Conservation (phyloP, 2,113 vertebrate genomes). For the Struthidea cinerea region DNA sequence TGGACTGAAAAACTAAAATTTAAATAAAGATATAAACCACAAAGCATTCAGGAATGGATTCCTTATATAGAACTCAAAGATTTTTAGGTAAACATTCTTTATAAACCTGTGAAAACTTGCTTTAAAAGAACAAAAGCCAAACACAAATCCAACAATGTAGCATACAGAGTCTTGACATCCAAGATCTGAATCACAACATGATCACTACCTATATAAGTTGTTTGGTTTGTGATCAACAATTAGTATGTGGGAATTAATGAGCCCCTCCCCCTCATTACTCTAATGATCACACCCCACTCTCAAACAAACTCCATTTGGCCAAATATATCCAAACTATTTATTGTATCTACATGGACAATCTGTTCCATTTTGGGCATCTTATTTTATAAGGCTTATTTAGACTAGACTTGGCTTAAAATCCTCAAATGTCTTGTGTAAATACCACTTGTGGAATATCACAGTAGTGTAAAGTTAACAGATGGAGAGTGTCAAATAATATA, state of each 20-base stretch:
- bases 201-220: not conserved
- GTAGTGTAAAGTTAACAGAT: slow-evolving; percentile 2
- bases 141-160: not conserved
- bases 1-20: not conserved
- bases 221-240: not conserved
- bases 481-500: not conserved
- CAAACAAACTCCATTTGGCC: not conserved
- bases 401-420: not conserved
- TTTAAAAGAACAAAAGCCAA: not conserved
- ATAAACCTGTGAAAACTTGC: not conserved
- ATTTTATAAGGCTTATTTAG: not conserved
- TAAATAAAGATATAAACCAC: not conserved
- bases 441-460: not conserved
- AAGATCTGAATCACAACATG: not conserved
- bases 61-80: not conserved
- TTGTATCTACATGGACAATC: not conserved
- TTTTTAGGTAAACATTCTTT: not conserved
- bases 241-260: not conserved
- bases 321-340: not conserved
- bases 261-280: fast-evolving
- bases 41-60: not conserved
- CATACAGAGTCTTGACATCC: not conserved
- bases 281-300: not conserved
- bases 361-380: not conserved
- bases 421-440: slow-evolving; percentile 2